Evolutionary conservation across 2,888 invertebrate genomes (phyloP).

Genomic region (Heliconius ethilla): DNA sequence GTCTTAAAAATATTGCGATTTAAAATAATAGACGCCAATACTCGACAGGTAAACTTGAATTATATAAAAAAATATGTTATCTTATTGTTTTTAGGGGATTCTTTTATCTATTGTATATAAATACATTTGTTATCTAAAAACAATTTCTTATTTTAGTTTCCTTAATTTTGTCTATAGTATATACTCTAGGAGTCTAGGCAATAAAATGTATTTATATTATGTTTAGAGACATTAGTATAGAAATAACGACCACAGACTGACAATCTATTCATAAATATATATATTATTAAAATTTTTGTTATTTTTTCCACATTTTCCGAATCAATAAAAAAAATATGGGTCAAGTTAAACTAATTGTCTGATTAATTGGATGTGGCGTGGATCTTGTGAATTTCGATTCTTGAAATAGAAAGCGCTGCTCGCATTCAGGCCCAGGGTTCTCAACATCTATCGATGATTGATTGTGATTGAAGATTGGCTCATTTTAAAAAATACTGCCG

Average conservation of each 20-base stretch:
- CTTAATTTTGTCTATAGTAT: too few species aligned
- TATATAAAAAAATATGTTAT: too few species aligned
- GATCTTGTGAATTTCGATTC: slow-evolving; percentile 9
- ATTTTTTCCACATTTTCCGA: neutral
- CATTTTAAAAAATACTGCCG: slow-evolving; percentile 22
- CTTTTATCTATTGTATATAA: too few species aligned
- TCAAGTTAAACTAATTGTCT: slow-evolving; percentile 31
- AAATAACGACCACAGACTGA: neutral
- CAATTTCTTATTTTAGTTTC: too few species aligned
- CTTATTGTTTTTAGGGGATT: too few species aligned
- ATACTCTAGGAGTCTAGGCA: too few species aligned
- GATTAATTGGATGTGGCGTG: slow-evolving; percentile 30
- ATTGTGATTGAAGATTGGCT: slow-evolving; percentile 23
- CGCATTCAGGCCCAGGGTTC: slow-evolving; percentile 9
- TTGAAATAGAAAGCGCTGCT: slow-evolving; percentile 14
- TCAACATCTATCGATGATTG: slow-evolving; percentile 19
- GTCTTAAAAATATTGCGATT: too few species aligned
- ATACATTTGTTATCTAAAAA: too few species aligned
- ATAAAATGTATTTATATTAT: too few species aligned
- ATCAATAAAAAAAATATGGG: slow-evolving; percentile 10
- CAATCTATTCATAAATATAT: neutral
- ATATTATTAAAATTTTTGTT: neutral
- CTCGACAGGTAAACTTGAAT: too few species aligned
- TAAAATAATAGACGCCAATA: too few species aligned
- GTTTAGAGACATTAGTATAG: neutral